Conservation (phyloP, 2,797 vertebrate species). For the Amblyopsis hoosieri region DNA sequence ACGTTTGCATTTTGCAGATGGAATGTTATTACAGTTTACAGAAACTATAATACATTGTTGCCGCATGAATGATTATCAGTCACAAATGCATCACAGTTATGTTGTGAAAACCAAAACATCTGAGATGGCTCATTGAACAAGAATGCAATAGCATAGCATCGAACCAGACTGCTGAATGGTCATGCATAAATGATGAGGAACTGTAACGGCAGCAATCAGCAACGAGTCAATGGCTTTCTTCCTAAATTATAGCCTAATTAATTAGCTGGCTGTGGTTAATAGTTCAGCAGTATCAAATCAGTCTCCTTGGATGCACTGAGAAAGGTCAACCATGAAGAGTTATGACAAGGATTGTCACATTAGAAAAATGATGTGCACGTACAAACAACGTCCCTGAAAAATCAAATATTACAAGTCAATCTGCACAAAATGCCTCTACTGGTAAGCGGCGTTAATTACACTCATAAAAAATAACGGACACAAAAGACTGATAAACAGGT, state of each 20-base stretch:
- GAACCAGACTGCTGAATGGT: conserved; percentile 64
- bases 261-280: conserved; percentile 61
- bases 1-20: conserved; percentile 3
- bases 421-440: conserved; percentile 46
- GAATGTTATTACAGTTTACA: conserved; percentile 7
- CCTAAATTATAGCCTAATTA: conserved; percentile 74
- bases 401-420: conserved; percentile 60
- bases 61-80: conserved; percentile 39
- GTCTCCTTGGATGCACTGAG: conserved; percentile 40
- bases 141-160: conserved; percentile 50
- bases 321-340: conserved; percentile 56
- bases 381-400: conserved; percentile 70
- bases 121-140: conserved; percentile 40
- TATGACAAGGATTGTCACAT: conserved; percentile 46
- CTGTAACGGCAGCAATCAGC: conserved; percentile 70
- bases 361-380: conserved; percentile 70
- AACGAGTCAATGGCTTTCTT: conserved; percentile 75
- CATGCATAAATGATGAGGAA: conserved; percentile 71
- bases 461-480: conserved; percentile 43
- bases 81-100: conserved; percentile 74
- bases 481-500: conserved; percentile 31
- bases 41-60: conserved; percentile 20
- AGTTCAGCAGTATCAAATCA: conserved; percentile 65
- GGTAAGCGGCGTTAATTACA: conserved; percentile 37
- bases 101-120: conserved; percentile 54